phyloP scores from a whole-genome alignment of 2,113 vertebrate species.

The Labeo rohita region DNA sequence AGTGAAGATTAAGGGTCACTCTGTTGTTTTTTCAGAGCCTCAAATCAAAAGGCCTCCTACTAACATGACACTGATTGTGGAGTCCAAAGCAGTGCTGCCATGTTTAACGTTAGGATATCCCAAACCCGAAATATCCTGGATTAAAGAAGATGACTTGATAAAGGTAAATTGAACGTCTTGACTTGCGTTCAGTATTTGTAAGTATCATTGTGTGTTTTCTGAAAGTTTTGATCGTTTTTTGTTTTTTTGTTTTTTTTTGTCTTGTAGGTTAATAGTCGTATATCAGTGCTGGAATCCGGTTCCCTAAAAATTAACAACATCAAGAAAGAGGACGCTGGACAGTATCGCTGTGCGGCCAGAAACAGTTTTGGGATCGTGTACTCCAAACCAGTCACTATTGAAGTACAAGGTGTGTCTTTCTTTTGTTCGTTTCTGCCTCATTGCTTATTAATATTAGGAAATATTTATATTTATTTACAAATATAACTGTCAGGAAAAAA shows the following conservation, averaged over 20 bases:
- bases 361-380: conserved; percentile 95
- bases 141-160: conserved; percentile 89
- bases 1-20: not conserved
- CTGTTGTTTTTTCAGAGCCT: conserved; percentile 80
- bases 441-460: too few relatives aligned
- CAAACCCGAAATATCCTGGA: conserved; percentile 93
- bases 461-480: too few relatives aligned
- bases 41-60: conserved; percentile 92
- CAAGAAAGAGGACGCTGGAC: conserved; percentile 91
- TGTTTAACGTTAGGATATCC: conserved; percentile 93
- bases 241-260: too few relatives aligned
- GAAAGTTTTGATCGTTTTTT: not conserved
- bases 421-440: too few relatives aligned
- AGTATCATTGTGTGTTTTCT: not conserved
- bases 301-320: conserved; percentile 93
- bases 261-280: conserved; percentile 83
- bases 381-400: conserved; percentile 87
- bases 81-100: conserved; percentile 92
- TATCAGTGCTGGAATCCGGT: conserved; percentile 90
- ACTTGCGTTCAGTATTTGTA: not conserved
- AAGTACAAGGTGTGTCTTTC: conserved; percentile 85
- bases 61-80: conserved; percentile 88
- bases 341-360: conserved; percentile 92
- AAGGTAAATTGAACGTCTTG: conserved; percentile 73
- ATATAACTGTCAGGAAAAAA: too few relatives aligned